These are phyloP conservation scores for Pseudococcus longispinus DNA, from an alignment of 2,888 invertebrate species.

Conservation along the genomic window DNA sequence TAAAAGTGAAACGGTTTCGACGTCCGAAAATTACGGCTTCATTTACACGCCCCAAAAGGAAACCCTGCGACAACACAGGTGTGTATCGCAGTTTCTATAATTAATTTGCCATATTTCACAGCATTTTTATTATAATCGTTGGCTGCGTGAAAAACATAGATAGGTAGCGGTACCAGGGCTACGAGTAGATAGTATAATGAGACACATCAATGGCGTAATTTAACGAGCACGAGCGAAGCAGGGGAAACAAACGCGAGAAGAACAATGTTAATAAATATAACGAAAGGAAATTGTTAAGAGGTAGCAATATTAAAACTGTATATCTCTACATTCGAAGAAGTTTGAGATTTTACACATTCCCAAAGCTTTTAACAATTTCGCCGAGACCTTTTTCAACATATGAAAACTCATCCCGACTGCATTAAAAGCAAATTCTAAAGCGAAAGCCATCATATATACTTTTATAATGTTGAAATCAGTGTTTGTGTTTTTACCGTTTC, in stretches of 20 bases:
- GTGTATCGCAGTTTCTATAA: neutral
- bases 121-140: neutral
- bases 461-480: neutral
- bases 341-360: neutral
- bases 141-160: neutral
- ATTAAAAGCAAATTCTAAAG: slow-evolving; percentile 4
- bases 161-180: too few species aligned
- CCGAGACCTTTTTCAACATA: slow-evolving; percentile 1
- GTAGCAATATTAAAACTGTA: neutral
- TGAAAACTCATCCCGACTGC: neutral
- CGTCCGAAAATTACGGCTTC: slow-evolving; percentile 10
- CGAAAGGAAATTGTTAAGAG: slow-evolving; percentile 6
- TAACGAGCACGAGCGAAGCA: neutral
- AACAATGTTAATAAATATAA: slow-evolving; percentile 1
- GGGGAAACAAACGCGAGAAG: neutral
- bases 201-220: neutral
- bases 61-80: neutral
- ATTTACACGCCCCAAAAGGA: slow-evolving; percentile 19
- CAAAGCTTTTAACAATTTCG: slow-evolving; percentile 5
- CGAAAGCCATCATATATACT: neutral
- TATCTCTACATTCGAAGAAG: neutral
- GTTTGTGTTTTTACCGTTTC: slow-evolving; percentile 11
- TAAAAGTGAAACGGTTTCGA: slow-evolving; percentile 29
- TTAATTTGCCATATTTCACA: slow-evolving; percentile 11
- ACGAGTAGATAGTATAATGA: neutral